Conservation (phyloP, 2,888 invertebrate genomes). For the Perizoma affinitatum region DNA sequence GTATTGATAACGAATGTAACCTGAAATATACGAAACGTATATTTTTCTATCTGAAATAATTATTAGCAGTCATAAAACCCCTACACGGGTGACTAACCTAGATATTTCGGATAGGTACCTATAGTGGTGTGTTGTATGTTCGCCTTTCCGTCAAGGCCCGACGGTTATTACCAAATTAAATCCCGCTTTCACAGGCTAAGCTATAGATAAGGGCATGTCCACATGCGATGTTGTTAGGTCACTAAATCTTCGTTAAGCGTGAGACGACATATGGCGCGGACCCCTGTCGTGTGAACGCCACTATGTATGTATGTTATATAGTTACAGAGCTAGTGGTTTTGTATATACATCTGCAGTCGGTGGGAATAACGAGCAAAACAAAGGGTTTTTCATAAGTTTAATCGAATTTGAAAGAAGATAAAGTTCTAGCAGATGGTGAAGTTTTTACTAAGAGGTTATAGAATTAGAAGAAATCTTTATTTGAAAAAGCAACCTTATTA, state of each 20-base stretch:
- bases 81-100: slow-evolving; percentile 8
- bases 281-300: slow-evolving; percentile 40
- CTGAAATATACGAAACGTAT: no score
- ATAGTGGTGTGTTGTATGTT: slow-evolving; percentile 2
- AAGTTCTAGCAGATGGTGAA: background rate
- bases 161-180: slow-evolving; percentile 34
- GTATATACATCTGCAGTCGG: background rate
- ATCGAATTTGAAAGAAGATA: background rate
- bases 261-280: slow-evolving; percentile 55
- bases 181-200: slow-evolving; percentile 23
- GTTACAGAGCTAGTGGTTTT: background rate
- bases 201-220: slow-evolving; percentile 39
- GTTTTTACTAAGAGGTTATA: background rate
- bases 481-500: slow-evolving; percentile 7
- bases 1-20: no score
- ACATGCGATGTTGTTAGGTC: slow-evolving; percentile 51
- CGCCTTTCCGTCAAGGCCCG: slow-evolving; percentile 9
- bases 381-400: background rate
- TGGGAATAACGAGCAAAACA: no score
- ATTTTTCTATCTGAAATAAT: no score
- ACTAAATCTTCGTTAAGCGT: slow-evolving; percentile 71
- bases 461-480: slow-evolving; percentile 6
- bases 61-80: background rate
- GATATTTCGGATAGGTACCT: slow-evolving; percentile 1
- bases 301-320: slow-evolving; percentile 23